These are phyloP conservation scores for Trachymyrmex cornetzi DNA, from an alignment of 1,140 invertebrate genomes.

Conservation along the genomic window DNA sequence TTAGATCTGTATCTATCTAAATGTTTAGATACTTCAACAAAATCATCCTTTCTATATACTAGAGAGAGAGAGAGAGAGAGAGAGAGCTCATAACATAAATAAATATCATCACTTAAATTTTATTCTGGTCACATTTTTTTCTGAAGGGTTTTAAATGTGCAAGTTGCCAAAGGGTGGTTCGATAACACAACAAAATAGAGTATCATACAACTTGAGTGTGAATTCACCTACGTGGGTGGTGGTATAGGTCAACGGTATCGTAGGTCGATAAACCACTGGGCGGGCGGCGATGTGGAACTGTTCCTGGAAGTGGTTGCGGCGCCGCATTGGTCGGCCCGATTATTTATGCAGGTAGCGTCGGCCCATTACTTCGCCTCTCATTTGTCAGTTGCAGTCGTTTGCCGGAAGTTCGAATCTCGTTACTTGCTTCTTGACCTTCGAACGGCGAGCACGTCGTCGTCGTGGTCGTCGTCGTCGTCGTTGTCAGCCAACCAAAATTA, in stretches of 20 bases:
- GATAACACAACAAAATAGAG: constrained; percentile 23
- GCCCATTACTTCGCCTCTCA: constrained; percentile 61
- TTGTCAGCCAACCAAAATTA: constrained; percentile 5
- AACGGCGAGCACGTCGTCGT: background rate
- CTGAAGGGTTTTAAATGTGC: background rate
- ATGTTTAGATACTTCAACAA: too few species aligned
- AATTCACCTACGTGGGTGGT: constrained; percentile 24
- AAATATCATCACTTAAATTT: background rate
- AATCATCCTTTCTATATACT: too few species aligned
- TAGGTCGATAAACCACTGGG: constrained; percentile 63
- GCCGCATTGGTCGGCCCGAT: constrained; percentile 50
- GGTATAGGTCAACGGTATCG: constrained; percentile 58
- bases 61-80: too few species aligned
- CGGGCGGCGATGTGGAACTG: constrained; percentile 35
- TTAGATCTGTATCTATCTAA: too few species aligned
- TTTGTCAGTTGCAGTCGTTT: constrained; percentile 52
- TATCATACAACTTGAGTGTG: constrained; percentile 16
- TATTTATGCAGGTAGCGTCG: constrained; percentile 62
- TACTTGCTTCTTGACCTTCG: constrained; percentile 54
- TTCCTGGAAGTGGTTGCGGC: constrained; percentile 53
- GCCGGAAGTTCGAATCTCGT: constrained; percentile 48
- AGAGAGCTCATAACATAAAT: background rate
- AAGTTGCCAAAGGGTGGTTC: background rate
- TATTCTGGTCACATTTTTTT: constrained; percentile 17
- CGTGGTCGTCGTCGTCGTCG: too few species aligned